Conservation (phyloP, 2,113 vertebrate species). For the Seriola aureovittata region DNA sequence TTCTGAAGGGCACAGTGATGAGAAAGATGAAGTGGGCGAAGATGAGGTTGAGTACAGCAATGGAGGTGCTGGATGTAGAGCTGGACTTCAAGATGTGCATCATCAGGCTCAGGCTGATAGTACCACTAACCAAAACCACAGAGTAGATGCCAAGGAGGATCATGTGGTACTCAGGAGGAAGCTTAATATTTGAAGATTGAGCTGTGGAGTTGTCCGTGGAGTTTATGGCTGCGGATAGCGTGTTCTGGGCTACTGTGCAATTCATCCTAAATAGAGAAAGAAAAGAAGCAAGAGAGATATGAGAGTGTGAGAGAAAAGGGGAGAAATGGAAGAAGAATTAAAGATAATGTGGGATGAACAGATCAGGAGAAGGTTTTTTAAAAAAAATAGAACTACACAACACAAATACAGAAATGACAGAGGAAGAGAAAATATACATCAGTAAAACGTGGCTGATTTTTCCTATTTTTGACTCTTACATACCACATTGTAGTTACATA, state of each 20-base stretch:
- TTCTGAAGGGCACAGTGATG: conserved; percentile 91
- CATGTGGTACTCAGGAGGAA: background rate
- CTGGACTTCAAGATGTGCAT: conserved; percentile 86
- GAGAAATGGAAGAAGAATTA: background rate
- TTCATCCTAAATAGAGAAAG: conserved; percentile 6
- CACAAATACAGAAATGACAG: background rate
- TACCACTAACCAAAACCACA: conserved; percentile 83
- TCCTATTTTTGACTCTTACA: background rate
- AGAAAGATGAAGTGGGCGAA: conserved; percentile 90
- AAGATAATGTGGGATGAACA: background rate
- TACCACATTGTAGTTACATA: background rate
- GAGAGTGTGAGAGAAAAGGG: background rate
- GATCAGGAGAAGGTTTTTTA: background rate
- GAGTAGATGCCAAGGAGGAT: conserved; percentile 82
- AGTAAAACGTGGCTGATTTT: background rate
- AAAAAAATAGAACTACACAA: background rate
- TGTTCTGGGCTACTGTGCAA: fast-evolving
- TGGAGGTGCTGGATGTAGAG: conserved; percentile 87
- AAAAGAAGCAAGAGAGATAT: background rate
- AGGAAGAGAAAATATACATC: background rate
- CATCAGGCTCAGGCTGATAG: conserved; percentile 83
- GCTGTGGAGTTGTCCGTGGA: fast-evolving
- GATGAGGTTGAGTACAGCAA: conserved; percentile 90
- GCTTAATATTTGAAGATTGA: fast-evolving
- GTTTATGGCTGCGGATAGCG: fast-evolving